phyloP scores from a whole-genome alignment of 1,140 invertebrate genomes.

The Acromyrmex charruanus region DNA sequence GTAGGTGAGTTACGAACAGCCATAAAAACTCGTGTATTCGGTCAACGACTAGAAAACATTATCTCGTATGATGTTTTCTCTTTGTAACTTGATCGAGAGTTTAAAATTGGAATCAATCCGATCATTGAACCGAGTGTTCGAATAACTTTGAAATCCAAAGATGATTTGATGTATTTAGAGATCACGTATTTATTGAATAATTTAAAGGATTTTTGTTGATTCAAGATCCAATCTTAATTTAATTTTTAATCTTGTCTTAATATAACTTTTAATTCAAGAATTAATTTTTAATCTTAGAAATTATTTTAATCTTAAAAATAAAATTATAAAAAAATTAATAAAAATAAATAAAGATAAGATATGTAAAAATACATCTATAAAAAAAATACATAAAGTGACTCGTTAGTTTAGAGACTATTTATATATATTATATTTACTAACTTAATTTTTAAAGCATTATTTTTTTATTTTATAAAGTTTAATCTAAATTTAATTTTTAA shows the following conservation, averaged over 20 bases:
- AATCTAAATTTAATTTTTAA: neutral
- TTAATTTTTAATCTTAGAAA: no score
- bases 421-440: neutral
- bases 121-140: neutral
- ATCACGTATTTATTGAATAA: no score
- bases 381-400: neutral
- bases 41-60: conserved; percentile 54
- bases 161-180: no score
- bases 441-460: neutral
- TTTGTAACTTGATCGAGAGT: neutral
- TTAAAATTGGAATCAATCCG: neutral
- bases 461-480: neutral
- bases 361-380: no score
- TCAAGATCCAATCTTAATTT: no score
- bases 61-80: conserved; percentile 50
- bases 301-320: no score
- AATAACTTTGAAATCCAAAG: neutral
- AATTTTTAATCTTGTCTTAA: no score
- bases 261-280: no score
- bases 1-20: conserved; percentile 36
- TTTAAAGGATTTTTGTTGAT: no score
- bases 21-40: conserved; percentile 63
- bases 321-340: no score
- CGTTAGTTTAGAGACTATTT: neutral
- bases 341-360: no score